phyloP scores from a whole-genome alignment of 2,797 vertebrate genomes.

The Melanotaenia parkinsoni region DNA sequence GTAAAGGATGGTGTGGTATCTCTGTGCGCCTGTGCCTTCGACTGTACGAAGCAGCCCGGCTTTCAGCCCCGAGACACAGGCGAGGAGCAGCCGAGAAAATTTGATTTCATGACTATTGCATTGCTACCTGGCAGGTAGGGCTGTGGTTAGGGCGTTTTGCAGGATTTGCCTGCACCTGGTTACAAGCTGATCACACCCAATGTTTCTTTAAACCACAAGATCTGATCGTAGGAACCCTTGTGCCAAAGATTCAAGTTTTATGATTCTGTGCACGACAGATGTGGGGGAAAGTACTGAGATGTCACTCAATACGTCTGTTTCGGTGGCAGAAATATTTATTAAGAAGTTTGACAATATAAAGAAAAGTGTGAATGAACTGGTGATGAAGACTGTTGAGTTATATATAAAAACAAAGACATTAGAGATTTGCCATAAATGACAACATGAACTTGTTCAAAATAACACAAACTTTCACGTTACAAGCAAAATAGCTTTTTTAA shows the following conservation, averaged over 20 bases:
- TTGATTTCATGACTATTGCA: conserved; percentile 64
- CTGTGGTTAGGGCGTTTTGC: conserved; percentile 55
- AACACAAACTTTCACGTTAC: too few species aligned
- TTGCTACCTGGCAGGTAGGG: conserved; percentile 67
- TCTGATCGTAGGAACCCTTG: conserved; percentile 51
- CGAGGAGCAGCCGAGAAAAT: conserved; percentile 71
- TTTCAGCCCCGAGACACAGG: conserved; percentile 67
- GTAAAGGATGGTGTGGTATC: conserved; percentile 74
- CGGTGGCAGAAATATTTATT: not conserved
- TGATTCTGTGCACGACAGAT: not conserved
- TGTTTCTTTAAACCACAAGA: conserved; percentile 39
- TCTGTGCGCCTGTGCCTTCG: conserved; percentile 62
- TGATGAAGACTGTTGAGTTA: not conserved
- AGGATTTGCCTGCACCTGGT: conserved; percentile 56
- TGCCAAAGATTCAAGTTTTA: conserved; percentile 30
- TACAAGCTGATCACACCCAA: conserved; percentile 50
- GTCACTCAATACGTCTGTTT: conserved; percentile 13
- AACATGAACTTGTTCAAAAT: too few species aligned
- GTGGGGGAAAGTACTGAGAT: conserved; percentile 18
- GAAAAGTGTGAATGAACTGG: not conserved
- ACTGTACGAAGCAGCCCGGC: conserved; percentile 62
- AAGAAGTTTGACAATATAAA: not conserved
- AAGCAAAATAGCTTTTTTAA: not conserved
- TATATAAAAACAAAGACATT: not conserved
- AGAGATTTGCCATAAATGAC: too few species aligned